Evolutionary conservation across 1,140 invertebrate genomes (phyloP).

Genomic region (Tetragonula clypearis): DNA sequence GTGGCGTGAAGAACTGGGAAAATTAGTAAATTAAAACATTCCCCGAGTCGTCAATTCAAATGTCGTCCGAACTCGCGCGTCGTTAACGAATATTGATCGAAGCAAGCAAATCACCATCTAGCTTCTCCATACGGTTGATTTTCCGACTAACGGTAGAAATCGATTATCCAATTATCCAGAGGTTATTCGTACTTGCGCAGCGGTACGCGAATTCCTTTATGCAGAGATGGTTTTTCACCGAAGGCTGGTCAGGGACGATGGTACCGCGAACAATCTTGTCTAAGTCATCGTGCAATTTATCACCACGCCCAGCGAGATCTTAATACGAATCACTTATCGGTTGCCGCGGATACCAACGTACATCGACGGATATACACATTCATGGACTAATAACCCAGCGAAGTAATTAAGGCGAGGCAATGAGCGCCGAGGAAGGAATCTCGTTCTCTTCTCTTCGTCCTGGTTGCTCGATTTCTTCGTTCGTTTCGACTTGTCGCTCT

Average conservation of each 20-base stretch:
- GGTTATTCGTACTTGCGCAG: slow-evolving; percentile 18
- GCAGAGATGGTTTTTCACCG: slow-evolving; percentile 52
- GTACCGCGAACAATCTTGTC: slow-evolving; percentile 39
- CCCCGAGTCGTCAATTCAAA: background rate
- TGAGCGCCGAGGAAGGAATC: slow-evolving; percentile 42
- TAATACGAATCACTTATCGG: slow-evolving; percentile 73
- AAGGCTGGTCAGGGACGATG: slow-evolving; percentile 30
- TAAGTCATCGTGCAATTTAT: slow-evolving; percentile 71
- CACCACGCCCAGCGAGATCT: slow-evolving; percentile 71
- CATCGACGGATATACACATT: slow-evolving; percentile 28
- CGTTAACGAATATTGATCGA: slow-evolving; percentile 19
- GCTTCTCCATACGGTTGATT: slow-evolving; percentile 30
- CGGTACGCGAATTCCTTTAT: background rate
- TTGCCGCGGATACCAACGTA: slow-evolving; percentile 46
- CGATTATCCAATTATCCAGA: slow-evolving; percentile 63
- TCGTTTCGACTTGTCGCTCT: background rate
- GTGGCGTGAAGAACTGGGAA: too few relatives aligned
- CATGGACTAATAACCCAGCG: slow-evolving; percentile 62
- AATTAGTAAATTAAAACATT: too few relatives aligned
- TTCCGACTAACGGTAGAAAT: slow-evolving; percentile 53
- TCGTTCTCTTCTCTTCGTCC: slow-evolving; percentile 19
- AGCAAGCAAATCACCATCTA: slow-evolving; percentile 6
- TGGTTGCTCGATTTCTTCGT: background rate
- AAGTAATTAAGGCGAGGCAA: slow-evolving; percentile 65
- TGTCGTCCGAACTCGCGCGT: background rate